Evolutionary conservation across 2,797 vertebrate genomes (phyloP).

Genomic region (Trematomus bernacchii): DNA sequence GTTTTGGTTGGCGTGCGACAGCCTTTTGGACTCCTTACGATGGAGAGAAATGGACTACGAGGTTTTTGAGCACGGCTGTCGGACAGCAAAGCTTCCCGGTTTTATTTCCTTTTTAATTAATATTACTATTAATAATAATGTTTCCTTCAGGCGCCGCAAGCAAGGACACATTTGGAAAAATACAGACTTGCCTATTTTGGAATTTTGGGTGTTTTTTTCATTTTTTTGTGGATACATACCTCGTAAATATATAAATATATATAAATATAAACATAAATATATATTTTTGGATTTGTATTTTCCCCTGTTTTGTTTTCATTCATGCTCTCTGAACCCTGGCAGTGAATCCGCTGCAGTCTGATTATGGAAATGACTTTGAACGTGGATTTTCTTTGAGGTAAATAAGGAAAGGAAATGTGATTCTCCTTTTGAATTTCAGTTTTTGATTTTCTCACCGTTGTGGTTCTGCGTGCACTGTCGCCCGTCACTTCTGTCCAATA

Average conservation of each 20-base stretch:
- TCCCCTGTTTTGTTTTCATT: constrained; percentile 59
- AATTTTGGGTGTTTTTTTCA: constrained; percentile 71
- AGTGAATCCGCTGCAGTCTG: constrained; percentile 41
- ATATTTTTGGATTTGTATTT: constrained; percentile 87
- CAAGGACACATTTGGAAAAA: constrained; percentile 74
- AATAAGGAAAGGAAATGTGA: constrained; percentile 27
- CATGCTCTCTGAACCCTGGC: constrained; percentile 52
- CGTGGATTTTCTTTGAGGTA: constrained; percentile 24
- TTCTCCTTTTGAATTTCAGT: constrained; percentile 3
- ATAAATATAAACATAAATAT: constrained; percentile 86
- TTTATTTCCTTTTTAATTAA: constrained; percentile 75
- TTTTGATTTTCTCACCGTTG: constrained; percentile 14
- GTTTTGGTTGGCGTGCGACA: constrained; percentile 40
- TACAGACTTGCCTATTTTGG: constrained; percentile 78
- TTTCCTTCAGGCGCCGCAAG: constrained; percentile 69
- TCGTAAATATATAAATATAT: constrained; percentile 86
- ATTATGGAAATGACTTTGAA: constrained; percentile 24
- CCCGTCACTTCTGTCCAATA: constrained; percentile 37
- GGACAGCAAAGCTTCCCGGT: constrained; percentile 70
- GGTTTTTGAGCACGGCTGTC: constrained; percentile 58
- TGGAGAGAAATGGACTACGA: constrained; percentile 61
- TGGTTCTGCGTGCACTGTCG: constrained; percentile 49
- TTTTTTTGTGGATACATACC: constrained; percentile 87
- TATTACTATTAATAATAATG: constrained; percentile 73
- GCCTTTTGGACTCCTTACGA: constrained; percentile 67